These are phyloP conservation scores for Hypercompe scribonia DNA, from an alignment of 2,888 invertebrate species.

Conservation along the genomic window DNA sequence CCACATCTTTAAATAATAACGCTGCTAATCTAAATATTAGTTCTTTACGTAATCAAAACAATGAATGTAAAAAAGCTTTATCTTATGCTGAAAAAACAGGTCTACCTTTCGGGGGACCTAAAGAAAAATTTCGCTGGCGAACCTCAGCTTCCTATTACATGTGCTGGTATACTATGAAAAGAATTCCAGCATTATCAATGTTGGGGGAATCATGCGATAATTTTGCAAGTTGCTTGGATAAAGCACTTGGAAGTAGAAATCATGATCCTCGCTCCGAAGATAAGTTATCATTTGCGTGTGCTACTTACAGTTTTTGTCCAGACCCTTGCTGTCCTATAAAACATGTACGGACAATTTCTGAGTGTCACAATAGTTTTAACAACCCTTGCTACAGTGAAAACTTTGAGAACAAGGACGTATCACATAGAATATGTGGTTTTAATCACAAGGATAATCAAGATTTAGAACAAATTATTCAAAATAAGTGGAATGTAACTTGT, in stretches of 20 bases:
- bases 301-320: conserved; percentile 89
- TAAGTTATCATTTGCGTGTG: conserved; percentile 84
- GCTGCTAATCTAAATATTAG: conserved; percentile 24
- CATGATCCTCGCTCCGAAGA: conserved; percentile 87
- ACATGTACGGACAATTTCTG: conserved; percentile 68
- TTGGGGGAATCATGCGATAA: conserved; percentile 88
- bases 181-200: conserved; percentile 78
- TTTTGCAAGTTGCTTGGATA: conserved; percentile 86
- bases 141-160: conserved; percentile 88
- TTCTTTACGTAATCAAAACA: conserved; percentile 55
- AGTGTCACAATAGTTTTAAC: conserved; percentile 73
- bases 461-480: conserved; percentile 80
- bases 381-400: conserved; percentile 86
- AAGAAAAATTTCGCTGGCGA: conserved; percentile 88
- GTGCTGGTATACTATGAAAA: conserved; percentile 89
- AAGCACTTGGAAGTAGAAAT: conserved; percentile 72
- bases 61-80: conserved; percentile 79
- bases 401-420: conserved; percentile 13
- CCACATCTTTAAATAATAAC: conserved; percentile 77
- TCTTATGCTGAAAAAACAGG: conserved; percentile 75
- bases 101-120: conserved; percentile 85
- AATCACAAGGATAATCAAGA: conserved; percentile 73
- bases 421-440: conserved; percentile 60
- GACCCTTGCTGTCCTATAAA: conserved; percentile 88
- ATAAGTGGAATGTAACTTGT: conserved; percentile 88